Evolutionary conservation across 1,140 invertebrate genomes (phyloP), one percentile per base, ranked within the genome.

Genomic region (Goniozus legneri): DNA sequence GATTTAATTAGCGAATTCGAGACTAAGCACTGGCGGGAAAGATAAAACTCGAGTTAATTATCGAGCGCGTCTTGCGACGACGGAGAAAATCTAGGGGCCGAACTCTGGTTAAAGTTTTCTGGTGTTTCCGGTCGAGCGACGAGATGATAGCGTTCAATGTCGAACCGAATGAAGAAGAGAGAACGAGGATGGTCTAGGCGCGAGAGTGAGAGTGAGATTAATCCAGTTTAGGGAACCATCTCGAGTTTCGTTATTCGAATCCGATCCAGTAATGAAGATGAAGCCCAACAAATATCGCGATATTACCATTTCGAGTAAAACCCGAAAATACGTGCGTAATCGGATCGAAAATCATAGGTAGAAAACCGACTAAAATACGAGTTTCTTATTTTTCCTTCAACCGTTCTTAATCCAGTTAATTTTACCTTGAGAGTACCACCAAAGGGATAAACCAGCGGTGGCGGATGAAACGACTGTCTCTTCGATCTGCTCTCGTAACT

Each of bases 391-490:
- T n/a, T n/a, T n/a, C n/a, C n/a, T n/a, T n/a, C n/a, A n/a, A n/a
- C n/a, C n/a, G n/a, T n/a, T n/a, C n/a, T n/a, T n/a, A n/a, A n/a
- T n/a, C n/a, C n/a, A n/a, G n/a, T n/a, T n/a, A n/a, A n/a, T n/a
- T 14, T 31, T 62, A 75, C 73, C 71, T 75, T 75, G 10, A 71
- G 47, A 35, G 44, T 67, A 21, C 69, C 71, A 19, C 71, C 69
- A 21, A 53, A 65, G 14, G 71, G 71, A 37, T 66, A 71, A 33
- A 73, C 60, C 16, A 75, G 43, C 1, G 67, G 65, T 6, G 65
- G 66, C 2, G 62, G 44, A 40, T 56, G 48, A 14, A 66, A 20
- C 18, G 52, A 31, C 36, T 64, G 47, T 20, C 55, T 61, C 32
- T 46, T 55, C 21, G 31, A 18, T 24, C 45, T 44, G 3, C 10